A percentile compares a stretch with the other conserved stretches of the same genome.
phyloP scores from a whole-genome alignment of 2,888 invertebrate genomes.

The Frankliniella fusca region DNA sequence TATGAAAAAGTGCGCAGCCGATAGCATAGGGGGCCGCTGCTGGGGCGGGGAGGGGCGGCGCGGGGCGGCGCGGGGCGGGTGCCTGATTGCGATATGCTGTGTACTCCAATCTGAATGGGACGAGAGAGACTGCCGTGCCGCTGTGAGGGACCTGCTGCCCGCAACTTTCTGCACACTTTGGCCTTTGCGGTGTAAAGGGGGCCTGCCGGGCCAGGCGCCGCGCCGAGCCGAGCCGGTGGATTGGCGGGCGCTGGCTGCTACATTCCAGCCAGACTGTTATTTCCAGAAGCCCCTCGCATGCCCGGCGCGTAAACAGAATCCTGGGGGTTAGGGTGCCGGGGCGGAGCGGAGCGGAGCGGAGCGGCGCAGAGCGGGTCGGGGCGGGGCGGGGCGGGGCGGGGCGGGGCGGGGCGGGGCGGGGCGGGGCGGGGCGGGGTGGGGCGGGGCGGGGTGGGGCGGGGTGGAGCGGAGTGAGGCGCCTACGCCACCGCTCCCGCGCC shows the following conservation, averaged over 20 bases:
- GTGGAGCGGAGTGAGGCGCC: too few species aligned
- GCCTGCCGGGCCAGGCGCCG: too few species aligned
- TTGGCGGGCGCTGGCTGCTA: neutral
- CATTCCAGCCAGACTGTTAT: too few species aligned
- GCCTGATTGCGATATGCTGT: too few species aligned
- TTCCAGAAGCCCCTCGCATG: too few species aligned
- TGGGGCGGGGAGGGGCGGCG: neutral
- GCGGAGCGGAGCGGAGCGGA: neutral
- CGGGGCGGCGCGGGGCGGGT: too few species aligned
- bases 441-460: neutral
- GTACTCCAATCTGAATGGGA: too few species aligned
- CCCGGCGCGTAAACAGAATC: neutral
- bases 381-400: neutral
- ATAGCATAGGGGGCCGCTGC: neutral
- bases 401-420: neutral
- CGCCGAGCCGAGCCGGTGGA: neutral
- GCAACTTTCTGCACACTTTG: too few species aligned
- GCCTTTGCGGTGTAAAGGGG: too few species aligned
- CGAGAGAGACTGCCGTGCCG: too few species aligned
- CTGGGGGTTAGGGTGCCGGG: neutral
- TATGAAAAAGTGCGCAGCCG: slow-evolving; percentile 5
- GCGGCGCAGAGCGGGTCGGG: neutral
- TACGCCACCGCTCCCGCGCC: too few species aligned
- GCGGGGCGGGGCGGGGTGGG: neutral
- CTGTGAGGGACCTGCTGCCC: too few species aligned